Evolutionary conservation across 2,888 invertebrate species (phyloP), one percentile per base, ranked within the genome.

Genomic region (Crocallis elinguaria): DNA sequence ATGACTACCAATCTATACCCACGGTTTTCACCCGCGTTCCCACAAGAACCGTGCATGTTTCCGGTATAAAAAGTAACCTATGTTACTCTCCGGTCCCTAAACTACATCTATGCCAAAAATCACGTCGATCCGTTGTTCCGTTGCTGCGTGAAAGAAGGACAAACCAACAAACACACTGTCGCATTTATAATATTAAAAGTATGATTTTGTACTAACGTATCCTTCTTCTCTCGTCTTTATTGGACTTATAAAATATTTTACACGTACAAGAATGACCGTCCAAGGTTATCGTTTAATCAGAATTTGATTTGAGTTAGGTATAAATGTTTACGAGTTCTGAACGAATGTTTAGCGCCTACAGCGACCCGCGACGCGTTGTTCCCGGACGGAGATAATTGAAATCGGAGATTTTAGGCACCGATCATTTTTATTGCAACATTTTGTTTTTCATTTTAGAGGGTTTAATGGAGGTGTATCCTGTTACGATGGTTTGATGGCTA

Each of bases 311-410:
- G 59, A 60, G 56, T 53, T n/a, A 49, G 49, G 59, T 64, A 60
- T 72, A 69, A 72, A 69, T 66, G 64, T 69, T 72, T 67, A 69
- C 61, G 62, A 52, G 42, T 61, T 59, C 57, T 59, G 63, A 62
- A 62, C 57, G 58, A 64, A 60, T 60, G 63, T 64, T 67, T 60
- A 58, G 56, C 27, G 46, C 43, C 33, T 33, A 30, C 49, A 48
- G 53, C 43, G 51, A 39, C 43, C 32, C 39, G 44, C 11, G 38
- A 35, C 21, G 33, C 30, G 14, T 43, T n/a, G 32, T 12, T 38
- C 19, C 29, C 35, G 48, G 14, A 55, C 43, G 32, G 27, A 59
- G 50, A 60, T 62, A 62, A 62, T 61, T 57, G 55, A 57, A 61
- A 57, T 51, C 51, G 57, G 55, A 56, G 42, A 56, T 58, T 55